Conservation (phyloP, 2,113 vertebrate genomes). For the Notothenia coriiceps region DNA sequence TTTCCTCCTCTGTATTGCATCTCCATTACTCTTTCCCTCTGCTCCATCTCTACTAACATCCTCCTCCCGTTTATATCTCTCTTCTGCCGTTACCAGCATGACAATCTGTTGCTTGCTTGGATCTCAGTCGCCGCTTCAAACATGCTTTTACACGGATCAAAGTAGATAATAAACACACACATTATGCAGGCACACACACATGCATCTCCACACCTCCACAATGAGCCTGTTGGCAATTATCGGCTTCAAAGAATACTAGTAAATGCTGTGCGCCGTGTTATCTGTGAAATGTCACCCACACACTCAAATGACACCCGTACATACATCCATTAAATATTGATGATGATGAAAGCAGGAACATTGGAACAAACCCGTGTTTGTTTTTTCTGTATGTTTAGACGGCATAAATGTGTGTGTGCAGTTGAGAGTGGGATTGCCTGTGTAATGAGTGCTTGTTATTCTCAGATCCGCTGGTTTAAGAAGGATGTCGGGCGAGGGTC, state of each 20-base stretch:
- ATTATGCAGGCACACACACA: slow-evolving; percentile 8
- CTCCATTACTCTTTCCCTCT: background rate
- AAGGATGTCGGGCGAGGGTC: slow-evolving; percentile 19
- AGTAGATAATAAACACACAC: slow-evolving; percentile 58
- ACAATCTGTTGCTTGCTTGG: slow-evolving; percentile 46
- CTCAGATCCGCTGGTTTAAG: slow-evolving; percentile 41
- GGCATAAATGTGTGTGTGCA: slow-evolving; percentile 13
- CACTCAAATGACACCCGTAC: background rate
- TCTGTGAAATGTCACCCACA: slow-evolving; percentile 27
- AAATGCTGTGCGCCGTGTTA: slow-evolving; percentile 45
- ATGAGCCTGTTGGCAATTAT: slow-evolving; percentile 56
- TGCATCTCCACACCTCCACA: slow-evolving; percentile 34
- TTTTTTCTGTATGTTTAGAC: background rate
- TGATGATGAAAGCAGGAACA: background rate
- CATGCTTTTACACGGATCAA: slow-evolving; percentile 74
- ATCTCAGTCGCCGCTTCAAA: slow-evolving; percentile 66
- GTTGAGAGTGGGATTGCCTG: slow-evolving; percentile 30
- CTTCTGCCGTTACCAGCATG: slow-evolving; percentile 19
- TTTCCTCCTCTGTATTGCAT: slow-evolving; percentile 63
- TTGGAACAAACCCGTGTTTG: background rate
- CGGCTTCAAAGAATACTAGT: slow-evolving; percentile 71
- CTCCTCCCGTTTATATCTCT: slow-evolving; percentile 6
- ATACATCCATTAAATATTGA: slow-evolving; percentile 1
- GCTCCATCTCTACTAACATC: background rate
- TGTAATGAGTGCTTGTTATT: slow-evolving; percentile 46